Conservation (phyloP, 2,797 vertebrate genomes). For the Cuniculus paca region DNA sequence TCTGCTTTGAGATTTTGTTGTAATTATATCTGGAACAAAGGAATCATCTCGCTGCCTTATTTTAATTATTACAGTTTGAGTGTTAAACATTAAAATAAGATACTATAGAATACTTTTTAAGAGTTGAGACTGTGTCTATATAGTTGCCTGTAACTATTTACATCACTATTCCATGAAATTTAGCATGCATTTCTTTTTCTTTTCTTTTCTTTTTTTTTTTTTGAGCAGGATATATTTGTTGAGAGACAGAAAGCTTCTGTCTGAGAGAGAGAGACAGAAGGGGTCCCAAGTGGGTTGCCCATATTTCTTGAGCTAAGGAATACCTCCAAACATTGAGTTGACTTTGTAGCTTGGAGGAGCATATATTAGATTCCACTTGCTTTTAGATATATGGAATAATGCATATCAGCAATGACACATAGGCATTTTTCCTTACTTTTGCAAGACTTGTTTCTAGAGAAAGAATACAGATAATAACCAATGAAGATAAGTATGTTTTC, state of each 20-base stretch:
- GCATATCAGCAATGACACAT: not conserved
- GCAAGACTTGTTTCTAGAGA: not conserved
- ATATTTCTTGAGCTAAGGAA: not conserved
- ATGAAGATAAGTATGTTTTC: not conserved
- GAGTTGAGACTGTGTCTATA: not conserved
- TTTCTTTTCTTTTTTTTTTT: no score
- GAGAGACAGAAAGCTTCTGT: no score
- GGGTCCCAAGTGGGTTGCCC: no score
- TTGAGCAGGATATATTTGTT: no score
- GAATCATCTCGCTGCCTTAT: not conserved
- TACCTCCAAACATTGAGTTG: not conserved
- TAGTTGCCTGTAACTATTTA: not conserved
- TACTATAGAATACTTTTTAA: not conserved
- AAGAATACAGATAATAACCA: not conserved
- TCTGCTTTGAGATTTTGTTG: slow-evolving; percentile 12
- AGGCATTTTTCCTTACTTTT: not conserved
- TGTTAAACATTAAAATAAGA: slow-evolving; percentile 18
- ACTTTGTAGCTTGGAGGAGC: not conserved
- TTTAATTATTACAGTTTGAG: slow-evolving; percentile 18
- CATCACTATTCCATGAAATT: not conserved
- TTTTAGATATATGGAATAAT: not conserved
- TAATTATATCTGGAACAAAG: not conserved
- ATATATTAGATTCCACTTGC: not conserved
- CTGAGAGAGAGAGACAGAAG: no score
- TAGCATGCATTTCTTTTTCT: no score